Evolutionary conservation across 1,140 invertebrate genomes (phyloP), one percentile per base, ranked within the genome.

Genomic region (Diachasmimorpha longicaudata): DNA sequence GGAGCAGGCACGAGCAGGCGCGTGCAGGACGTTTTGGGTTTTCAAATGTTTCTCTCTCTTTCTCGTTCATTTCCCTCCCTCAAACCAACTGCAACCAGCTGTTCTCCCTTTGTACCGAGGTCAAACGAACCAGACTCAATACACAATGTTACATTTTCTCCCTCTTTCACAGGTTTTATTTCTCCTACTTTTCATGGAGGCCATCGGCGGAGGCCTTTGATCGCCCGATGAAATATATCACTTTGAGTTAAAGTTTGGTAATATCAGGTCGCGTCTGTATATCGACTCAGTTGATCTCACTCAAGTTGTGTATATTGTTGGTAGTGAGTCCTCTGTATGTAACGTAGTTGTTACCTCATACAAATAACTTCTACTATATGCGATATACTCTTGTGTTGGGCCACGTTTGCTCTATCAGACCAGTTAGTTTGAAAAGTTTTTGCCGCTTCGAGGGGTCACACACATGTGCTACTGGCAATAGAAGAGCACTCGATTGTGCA

Each of bases 1-100:
- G 66, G 70, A 79, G 52, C 77, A 77, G 75, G 68, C 67, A 23
- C 25, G 39, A 70, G 46, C 58, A 70, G 46, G 74, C 76, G 75
- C 76, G 78, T 78, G 74, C 75, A 79, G 55, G 52, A 37, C 39
- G 63, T 63, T 52, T 63, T 44, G 48, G 48, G 44, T 36, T 44
- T 75, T 74, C 25, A 70, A n/a, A 48, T 48, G 31, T 74, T 42
- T 69, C 44, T 75, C 25, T 70, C 48, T 70, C 23, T 39, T 52
- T 77, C 42, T 73, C 75, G 31, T 21, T 42, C 21, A 36, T 21
- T 67, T 48, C 67, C 19, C 44, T 44, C 11, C 23, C 68, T 74
- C 48, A 31, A 52, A 25, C 25, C 21, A 55, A 21, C 21, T 55
- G 14, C 16, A 46, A 69, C 39, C 75, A 77, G 78, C 78, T 80